Conservation (phyloP, 1,140 invertebrate species). For the Drosophila bocqueti region DNA sequence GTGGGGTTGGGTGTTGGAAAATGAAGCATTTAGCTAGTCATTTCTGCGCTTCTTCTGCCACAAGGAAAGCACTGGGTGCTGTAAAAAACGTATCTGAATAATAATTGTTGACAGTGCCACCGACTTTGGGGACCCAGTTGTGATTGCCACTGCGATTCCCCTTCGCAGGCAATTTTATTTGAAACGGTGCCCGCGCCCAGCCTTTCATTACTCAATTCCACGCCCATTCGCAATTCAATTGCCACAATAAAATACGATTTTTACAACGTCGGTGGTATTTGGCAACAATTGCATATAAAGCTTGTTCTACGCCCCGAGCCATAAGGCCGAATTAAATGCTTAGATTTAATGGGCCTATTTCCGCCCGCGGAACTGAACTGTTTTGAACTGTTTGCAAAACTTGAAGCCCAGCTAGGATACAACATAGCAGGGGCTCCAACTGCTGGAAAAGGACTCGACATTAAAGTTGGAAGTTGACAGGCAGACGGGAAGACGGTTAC, state of each 20-base stretch:
- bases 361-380: constrained; percentile 3
- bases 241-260: constrained; percentile 76
- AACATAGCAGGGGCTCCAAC: not conserved
- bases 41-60: constrained; percentile 33
- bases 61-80: constrained; percentile 10
- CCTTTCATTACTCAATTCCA: constrained; percentile 79
- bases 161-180: constrained; percentile 31
- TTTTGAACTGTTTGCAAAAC: constrained; percentile 30
- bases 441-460: not conserved
- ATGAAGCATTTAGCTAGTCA: constrained; percentile 35
- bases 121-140: constrained; percentile 38
- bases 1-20: constrained; percentile 8
- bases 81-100: constrained; percentile 72
- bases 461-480: constrained; percentile 8
- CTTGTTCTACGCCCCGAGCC: constrained; percentile 40
- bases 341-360: constrained; percentile 37
- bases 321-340: constrained; percentile 68
- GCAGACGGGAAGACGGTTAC: not conserved
- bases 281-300: constrained; percentile 55
- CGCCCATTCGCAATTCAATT: constrained; percentile 82
- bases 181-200: constrained; percentile 31
- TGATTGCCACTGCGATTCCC: constrained; percentile 32
- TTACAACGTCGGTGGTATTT: constrained; percentile 70
- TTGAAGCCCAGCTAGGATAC: constrained; percentile 11
- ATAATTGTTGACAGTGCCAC: constrained; percentile 73